These are phyloP conservation scores for Luperina nickerlii DNA, from an alignment of 2,888 invertebrate genomes.

Conservation along the genomic window DNA sequence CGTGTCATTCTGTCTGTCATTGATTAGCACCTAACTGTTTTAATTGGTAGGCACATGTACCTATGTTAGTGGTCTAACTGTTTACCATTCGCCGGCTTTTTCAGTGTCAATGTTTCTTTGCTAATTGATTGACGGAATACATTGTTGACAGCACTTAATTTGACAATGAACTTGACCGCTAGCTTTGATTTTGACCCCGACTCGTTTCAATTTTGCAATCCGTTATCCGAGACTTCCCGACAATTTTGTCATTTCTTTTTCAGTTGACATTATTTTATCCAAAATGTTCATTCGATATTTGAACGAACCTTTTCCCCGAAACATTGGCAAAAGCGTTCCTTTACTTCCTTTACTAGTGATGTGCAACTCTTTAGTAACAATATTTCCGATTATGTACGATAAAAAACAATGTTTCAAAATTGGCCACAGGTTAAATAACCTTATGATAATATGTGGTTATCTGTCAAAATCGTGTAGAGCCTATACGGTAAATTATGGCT, in stretches of 20 bases:
- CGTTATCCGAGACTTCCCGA: not conserved
- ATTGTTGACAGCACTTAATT: constrained; percentile 30
- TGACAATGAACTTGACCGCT: constrained; percentile 56
- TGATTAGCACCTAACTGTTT: constrained; percentile 51
- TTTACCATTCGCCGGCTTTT: constrained; percentile 39
- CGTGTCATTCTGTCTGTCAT: constrained; percentile 63
- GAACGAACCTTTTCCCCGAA: constrained; percentile 7
- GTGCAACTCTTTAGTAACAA: constrained; percentile 22
- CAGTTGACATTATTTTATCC: not conserved
- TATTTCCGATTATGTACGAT: constrained; percentile 18
- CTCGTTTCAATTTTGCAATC: not conserved
- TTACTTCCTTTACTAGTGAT: constrained; percentile 40
- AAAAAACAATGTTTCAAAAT: constrained; percentile 32
- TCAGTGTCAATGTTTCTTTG: constrained; percentile 44
- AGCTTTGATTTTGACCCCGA: constrained; percentile 38
- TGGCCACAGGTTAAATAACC: constrained; percentile 52
- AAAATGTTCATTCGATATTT: constrained; percentile 5
- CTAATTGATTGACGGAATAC: constrained; percentile 22
- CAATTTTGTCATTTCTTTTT: not conserved
- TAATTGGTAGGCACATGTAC: constrained; percentile 37
- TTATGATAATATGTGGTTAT: constrained; percentile 53
- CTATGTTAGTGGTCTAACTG: constrained; percentile 32
- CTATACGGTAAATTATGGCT: constrained; percentile 67
- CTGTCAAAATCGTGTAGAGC: constrained; percentile 64
- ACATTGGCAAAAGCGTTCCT: not conserved